These are phyloP conservation scores for Danaus chrysippus DNA, from an alignment of 2,888 invertebrate genomes.

Conservation along the genomic window DNA sequence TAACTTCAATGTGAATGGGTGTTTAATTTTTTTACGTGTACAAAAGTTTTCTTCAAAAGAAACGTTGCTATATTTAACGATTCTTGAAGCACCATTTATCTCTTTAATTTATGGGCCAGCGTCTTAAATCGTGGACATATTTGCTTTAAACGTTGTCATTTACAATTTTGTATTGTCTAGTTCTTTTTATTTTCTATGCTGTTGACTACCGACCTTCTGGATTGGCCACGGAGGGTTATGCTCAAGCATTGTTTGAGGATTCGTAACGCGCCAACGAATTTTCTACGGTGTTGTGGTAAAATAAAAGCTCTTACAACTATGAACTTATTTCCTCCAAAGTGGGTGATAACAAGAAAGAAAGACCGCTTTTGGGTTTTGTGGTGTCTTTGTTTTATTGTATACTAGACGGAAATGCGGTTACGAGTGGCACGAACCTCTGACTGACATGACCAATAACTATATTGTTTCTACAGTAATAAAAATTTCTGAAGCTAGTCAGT, in stretches of 20 bases:
- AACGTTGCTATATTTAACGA: slow-evolving; percentile 71
- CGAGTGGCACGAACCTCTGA: neutral
- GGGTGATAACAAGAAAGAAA: slow-evolving; percentile 49
- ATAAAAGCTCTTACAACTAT: slow-evolving; percentile 61
- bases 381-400: slow-evolving; percentile 19
- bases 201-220: slow-evolving; percentile 44
- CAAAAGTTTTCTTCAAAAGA: slow-evolving; percentile 56
- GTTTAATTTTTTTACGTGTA: slow-evolving; percentile 65
- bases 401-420: neutral
- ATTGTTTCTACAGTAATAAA: neutral
- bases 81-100: slow-evolving; percentile 75
- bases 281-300: slow-evolving; percentile 64
- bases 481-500: too few relatives aligned
- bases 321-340: slow-evolving; percentile 39
- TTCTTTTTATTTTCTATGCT: slow-evolving; percentile 35
- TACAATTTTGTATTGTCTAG: slow-evolving; percentile 43
- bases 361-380: slow-evolving; percentile 8
- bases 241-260: slow-evolving; percentile 62
- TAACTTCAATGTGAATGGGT: slow-evolving; percentile 57
- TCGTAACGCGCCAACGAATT: slow-evolving; percentile 64
- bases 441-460: neutral
- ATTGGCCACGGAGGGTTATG: slow-evolving; percentile 63
- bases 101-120: slow-evolving; percentile 73
- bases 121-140: slow-evolving; percentile 69
- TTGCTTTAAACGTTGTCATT: slow-evolving; percentile 53